These are phyloP conservation scores for Ataeniobius toweri DNA, from an alignment of 2,797 vertebrate genomes.

Conservation along the genomic window DNA sequence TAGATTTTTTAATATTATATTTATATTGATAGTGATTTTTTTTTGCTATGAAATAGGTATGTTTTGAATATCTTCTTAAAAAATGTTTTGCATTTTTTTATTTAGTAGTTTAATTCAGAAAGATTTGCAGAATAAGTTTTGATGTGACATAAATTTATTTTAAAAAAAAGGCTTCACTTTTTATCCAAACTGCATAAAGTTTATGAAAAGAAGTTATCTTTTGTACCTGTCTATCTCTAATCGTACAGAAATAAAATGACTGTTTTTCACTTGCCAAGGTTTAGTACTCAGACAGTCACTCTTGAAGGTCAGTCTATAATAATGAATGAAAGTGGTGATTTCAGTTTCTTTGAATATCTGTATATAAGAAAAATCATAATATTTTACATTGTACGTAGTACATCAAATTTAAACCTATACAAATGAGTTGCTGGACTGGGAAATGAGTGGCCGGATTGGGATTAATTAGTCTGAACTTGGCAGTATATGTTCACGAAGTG, in stretches of 20 bases:
- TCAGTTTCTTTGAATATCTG: not conserved
- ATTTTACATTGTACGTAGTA: not conserved
- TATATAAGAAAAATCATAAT: not conserved
- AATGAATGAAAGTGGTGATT: not conserved
- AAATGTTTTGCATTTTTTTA: not conserved
- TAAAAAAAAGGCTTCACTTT: not conserved
- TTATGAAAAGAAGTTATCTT: not conserved
- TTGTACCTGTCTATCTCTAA: not conserved
- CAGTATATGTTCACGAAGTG: not conserved
- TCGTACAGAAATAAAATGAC: not conserved
- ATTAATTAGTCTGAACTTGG: too few species aligned
- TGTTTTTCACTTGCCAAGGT: not conserved
- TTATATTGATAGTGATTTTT: not conserved
- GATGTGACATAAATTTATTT: not conserved
- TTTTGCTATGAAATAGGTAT: not conserved
- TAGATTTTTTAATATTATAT: not conserved
- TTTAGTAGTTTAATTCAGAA: not conserved
- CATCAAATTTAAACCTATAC: not conserved
- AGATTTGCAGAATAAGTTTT: not conserved
- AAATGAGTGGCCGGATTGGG: too few species aligned
- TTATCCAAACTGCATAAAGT: not conserved
- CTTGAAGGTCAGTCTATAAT: not conserved
- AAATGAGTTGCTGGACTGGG: too few species aligned
- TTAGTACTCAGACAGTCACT: not conserved
- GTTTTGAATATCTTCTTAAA: not conserved